Evolutionary conservation across 2,797 vertebrate species (phyloP).

Genomic region (Chaetodon trifasciatus): DNA sequence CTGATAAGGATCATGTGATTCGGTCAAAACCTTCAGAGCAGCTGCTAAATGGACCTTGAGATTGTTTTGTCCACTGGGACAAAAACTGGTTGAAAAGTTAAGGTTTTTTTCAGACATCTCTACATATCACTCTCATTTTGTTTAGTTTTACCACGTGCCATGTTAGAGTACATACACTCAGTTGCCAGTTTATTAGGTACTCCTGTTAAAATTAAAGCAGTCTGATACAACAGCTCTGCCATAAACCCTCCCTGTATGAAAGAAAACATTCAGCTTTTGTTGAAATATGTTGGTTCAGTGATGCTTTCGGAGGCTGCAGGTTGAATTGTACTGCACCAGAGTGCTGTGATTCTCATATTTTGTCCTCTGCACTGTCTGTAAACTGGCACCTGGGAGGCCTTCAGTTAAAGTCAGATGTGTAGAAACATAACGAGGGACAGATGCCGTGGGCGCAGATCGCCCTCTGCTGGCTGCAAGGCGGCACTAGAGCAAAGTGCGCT

Average conservation of each 20-base stretch:
- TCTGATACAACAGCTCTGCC: no score
- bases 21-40: background rate
- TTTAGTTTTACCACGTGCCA: no score
- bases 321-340: background rate
- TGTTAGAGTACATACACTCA: background rate
- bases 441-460: conserved; percentile 27
- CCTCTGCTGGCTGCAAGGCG: conserved; percentile 66
- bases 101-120: background rate
- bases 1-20: conserved; percentile 1
- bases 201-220: background rate
- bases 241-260: no score
- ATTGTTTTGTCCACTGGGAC: background rate
- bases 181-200: background rate
- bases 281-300: background rate
- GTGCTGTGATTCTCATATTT: background rate
- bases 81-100: background rate
- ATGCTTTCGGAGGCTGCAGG: background rate
- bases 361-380: background rate
- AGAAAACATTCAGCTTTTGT: no score
- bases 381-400: background rate
- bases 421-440: background rate
- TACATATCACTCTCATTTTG: background rate
- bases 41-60: background rate
- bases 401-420: background rate
- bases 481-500: conserved; percentile 8